Conservation (phyloP, 2,888 invertebrate species). For the Bugulina stolonifera region DNA sequence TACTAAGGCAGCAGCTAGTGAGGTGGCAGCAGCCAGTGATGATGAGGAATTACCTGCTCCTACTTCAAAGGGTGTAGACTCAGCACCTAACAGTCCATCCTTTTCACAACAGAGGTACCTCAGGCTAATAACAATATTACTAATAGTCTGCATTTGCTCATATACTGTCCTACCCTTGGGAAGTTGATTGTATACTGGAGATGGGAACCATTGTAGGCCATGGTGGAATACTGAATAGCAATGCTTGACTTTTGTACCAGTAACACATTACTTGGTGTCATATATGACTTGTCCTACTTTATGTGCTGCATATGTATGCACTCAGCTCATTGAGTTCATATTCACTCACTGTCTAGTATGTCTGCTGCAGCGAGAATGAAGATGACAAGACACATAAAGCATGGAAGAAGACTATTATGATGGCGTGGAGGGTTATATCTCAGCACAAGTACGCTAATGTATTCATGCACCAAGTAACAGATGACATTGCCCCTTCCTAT, state of each 20-base stretch:
- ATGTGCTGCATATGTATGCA: neutral
- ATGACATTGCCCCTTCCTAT: slow-evolving; percentile 82
- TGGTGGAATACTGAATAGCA: too few species aligned
- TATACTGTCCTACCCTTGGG: too few species aligned
- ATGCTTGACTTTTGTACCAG: too few species aligned
- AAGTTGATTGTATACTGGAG: too few species aligned
- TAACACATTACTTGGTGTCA: too few species aligned
- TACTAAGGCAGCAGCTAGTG: neutral
- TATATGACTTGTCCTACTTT: too few species aligned
- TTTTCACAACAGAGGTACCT: slow-evolving; percentile 21
- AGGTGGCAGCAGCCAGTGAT: neutral
- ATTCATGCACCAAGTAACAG: slow-evolving; percentile 77
- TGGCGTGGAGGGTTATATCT: slow-evolving; percentile 65
- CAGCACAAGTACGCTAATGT: slow-evolving; percentile 75
- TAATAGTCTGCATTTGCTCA: too few species aligned
- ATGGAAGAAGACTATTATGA: slow-evolving; percentile 84
- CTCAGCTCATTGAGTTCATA: too few species aligned
- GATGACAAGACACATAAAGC: slow-evolving; percentile 72
- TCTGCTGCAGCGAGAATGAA: slow-evolving; percentile 56
- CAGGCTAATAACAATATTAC: too few species aligned
- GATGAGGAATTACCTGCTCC: neutral
- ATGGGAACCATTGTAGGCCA: too few species aligned
- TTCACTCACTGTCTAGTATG: neutral
- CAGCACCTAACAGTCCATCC: neutral
- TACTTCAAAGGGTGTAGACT: neutral